phyloP scores from a whole-genome alignment of 2,888 invertebrate species.

The Smittia sp. region DNA sequence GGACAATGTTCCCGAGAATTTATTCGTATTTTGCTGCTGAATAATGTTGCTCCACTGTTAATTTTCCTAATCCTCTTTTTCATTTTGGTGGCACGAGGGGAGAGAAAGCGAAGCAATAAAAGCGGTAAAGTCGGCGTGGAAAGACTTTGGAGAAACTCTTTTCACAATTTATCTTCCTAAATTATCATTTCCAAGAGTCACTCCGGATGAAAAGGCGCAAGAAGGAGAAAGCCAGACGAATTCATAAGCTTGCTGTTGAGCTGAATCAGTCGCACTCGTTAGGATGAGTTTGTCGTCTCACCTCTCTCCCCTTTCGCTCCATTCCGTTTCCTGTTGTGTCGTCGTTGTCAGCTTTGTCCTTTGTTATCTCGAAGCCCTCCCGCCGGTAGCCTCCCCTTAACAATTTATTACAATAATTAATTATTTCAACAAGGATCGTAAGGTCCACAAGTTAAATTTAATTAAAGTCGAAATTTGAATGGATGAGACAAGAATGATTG shows the following conservation, averaged over 20 bases:
- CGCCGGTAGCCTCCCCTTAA: neutral
- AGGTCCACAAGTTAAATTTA: constrained; percentile 18
- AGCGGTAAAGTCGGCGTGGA: neutral
- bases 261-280: neutral
- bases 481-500: neutral
- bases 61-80: constrained; percentile 24
- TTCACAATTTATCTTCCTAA: constrained; percentile 33
- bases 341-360: neutral
- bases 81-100: neutral
- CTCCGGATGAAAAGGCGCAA: neutral
- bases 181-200: constrained; percentile 24
- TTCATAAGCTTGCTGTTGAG: neutral
- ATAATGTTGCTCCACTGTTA: constrained; percentile 1
- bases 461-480: constrained; percentile 6
- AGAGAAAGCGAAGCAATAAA: neutral
- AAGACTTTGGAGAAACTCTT: neutral
- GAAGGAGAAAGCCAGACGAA: constrained; percentile 13
- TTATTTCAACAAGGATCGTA: constrained; percentile 33
- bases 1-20: neutral
- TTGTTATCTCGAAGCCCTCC: neutral
- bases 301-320: neutral
- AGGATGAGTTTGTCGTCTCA: neutral
- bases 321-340: neutral
- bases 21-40: neutral
- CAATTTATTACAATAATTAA: constrained; percentile 35